Percentiles rank a stretch among this genome's conserved stretches.
Evolutionary conservation across 2,888 invertebrate species (phyloP).

Genomic region (Megastigmus dorsalis): DNA sequence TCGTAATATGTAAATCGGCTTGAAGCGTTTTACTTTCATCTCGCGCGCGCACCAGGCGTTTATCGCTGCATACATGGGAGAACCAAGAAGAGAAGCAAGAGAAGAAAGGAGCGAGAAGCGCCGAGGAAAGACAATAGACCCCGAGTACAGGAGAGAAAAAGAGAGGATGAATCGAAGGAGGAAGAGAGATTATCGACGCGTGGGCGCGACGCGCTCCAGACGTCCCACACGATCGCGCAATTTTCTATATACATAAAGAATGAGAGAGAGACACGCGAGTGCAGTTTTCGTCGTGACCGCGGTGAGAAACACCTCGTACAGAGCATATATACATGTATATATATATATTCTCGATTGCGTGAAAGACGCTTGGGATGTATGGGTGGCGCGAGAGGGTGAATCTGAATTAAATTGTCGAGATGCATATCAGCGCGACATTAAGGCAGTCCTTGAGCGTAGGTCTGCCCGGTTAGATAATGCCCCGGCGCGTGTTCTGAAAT

Average conservation of each 20-base stretch:
- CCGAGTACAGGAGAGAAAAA: background rate
- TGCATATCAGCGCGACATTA: conserved; percentile 12
- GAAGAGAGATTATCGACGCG: conserved; percentile 18
- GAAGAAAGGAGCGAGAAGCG: no score
- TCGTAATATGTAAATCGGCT: no score
- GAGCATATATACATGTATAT: no score
- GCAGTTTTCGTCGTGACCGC: background rate
- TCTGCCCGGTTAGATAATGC: no score
- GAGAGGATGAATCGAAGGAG: background rate
- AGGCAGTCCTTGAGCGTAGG: background rate
- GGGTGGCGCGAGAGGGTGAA: background rate
- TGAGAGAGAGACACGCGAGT: no score
- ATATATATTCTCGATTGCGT: conserved; percentile 1
- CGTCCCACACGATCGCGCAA: conserved; percentile 16
- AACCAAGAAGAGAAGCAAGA: no score
- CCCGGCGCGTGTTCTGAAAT: no score
- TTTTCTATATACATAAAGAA: background rate
- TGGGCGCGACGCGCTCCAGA: background rate
- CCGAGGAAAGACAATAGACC: conserved; percentile 22
- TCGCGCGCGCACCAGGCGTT: background rate
- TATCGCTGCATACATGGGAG: background rate
- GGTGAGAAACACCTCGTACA: no score
- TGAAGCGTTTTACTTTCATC: background rate
- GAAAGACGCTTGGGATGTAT: background rate
- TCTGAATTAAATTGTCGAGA: conserved; percentile 31